Evolutionary conservation across 2,113 vertebrate species (phyloP), one percentile per base, ranked within the genome.

Genomic region (Cynocephalus volans): DNA sequence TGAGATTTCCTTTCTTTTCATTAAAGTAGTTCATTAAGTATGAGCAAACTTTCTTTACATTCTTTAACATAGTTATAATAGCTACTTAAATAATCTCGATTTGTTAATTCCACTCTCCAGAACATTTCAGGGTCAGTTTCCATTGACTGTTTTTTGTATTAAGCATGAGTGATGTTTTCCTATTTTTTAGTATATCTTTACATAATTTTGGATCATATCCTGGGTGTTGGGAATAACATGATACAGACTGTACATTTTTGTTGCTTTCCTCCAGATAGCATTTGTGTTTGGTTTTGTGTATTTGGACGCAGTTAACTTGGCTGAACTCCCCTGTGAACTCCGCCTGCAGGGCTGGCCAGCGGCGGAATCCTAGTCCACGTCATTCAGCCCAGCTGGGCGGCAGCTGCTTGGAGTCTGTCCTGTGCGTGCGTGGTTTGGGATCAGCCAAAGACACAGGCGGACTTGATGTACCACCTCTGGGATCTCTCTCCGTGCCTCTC

Each of bases 311-410:
- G 58, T 87, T 48, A 8, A 21, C 18, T 56, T 26, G 18, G 8
- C 50, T 26, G 41, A 45, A n/a, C 11, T 36, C 41, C 15, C 3
- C 26, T 18, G 23, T 2, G 5, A 28, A 28, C 69, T 8, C 21
- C 8, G 5, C 6, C 60, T 1, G 11, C 14, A 8, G 67, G 8
- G 3, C 4, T 23, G 50, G 23, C 21, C 56, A 54, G 1, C 28
- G 12, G 72, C 21, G 6, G 12, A 24, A n/a, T 15, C 15, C 67
- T 14, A 15, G 52, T 3, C 45, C 95, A 4, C 19, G n/a, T 28
- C 84, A 50, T 41, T 45, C 7, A 24, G 24, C 10, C 80, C 19
- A 0, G 26, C 21, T 17, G 23, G 48, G 62, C 21, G 75, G 69
- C 76, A 19, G 72, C 64, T 92, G 41, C 67, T 1, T 41, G 18